Evolutionary conservation across 2,113 vertebrate genomes (phyloP).

Genomic region (Anhinga rufa): DNA sequence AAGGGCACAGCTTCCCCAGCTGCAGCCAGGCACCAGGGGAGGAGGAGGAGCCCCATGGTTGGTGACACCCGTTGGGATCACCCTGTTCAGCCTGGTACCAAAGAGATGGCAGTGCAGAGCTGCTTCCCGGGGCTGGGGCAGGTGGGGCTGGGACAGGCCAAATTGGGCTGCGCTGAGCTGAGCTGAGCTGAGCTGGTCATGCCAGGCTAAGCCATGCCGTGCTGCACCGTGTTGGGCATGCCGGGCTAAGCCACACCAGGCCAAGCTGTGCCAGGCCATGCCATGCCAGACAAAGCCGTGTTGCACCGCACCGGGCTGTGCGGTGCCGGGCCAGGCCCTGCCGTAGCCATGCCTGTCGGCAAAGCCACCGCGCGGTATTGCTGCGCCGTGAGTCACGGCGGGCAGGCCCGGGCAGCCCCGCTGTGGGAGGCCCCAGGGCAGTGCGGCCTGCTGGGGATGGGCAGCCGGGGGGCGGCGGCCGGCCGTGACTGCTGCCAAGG

Average conservation of each 20-base stretch:
- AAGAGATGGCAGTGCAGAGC: background rate
- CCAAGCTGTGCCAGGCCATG: background rate
- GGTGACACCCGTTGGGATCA: accelerated
- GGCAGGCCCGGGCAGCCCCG: background rate
- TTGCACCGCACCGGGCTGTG: accelerated
- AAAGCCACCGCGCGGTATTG: background rate
- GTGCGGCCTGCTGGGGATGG: background rate
- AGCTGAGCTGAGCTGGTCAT: background rate
- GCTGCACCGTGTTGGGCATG: background rate
- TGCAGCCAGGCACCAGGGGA: background rate
- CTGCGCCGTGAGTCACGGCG: background rate
- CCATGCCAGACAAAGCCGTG: background rate
- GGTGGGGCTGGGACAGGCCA: background rate
- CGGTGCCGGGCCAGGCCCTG: accelerated
- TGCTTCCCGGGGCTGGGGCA: background rate
- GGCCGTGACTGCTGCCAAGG: background rate
- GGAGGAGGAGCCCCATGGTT: background rate
- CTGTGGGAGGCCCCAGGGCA: background rate
- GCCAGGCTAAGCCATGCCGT: background rate
- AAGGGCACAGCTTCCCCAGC: background rate
- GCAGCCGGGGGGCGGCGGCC: background rate
- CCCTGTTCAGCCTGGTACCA: background rate
- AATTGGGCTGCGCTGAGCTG: background rate
- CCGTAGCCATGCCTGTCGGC: background rate
- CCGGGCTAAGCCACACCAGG: background rate